phyloP scores from a whole-genome alignment of 1,140 invertebrate genomes.

The Magallana gigas region DNA sequence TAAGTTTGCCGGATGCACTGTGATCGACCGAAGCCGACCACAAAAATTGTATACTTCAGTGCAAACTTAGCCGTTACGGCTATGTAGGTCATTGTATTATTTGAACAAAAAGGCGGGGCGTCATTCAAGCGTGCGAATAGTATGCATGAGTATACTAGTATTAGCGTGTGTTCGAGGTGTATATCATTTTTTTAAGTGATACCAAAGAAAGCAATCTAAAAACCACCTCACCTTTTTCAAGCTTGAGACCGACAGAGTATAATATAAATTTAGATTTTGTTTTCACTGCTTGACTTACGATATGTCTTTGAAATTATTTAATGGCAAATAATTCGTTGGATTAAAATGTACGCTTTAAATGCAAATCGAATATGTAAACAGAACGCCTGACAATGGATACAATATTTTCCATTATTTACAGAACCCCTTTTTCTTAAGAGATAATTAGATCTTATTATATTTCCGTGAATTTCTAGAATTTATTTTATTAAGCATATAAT shows the following conservation, averaged over 20 bases:
- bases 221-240: background rate
- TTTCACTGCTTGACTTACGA: background rate
- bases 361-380: background rate
- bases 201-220: background rate
- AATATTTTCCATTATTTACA: background rate
- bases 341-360: background rate
- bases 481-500: background rate
- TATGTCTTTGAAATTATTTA: background rate
- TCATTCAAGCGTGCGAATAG: background rate
- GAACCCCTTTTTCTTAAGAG: background rate
- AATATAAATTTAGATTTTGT: background rate
- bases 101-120: background rate
- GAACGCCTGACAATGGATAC: background rate
- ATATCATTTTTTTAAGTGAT: background rate
- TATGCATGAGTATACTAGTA: too few relatives aligned
- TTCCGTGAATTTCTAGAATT: background rate
- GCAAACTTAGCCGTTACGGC: background rate
- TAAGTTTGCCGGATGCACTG: background rate
- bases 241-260: background rate
- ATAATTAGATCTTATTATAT: background rate
- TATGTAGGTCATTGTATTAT: conserved; percentile 17
- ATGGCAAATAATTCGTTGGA: background rate
- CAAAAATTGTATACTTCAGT: background rate
- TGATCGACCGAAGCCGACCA: background rate
- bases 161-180: background rate